These are phyloP conservation scores for Lamellibrachia luymesi DNA, from an alignment of 1,140 invertebrate species.

Conservation along the genomic window DNA sequence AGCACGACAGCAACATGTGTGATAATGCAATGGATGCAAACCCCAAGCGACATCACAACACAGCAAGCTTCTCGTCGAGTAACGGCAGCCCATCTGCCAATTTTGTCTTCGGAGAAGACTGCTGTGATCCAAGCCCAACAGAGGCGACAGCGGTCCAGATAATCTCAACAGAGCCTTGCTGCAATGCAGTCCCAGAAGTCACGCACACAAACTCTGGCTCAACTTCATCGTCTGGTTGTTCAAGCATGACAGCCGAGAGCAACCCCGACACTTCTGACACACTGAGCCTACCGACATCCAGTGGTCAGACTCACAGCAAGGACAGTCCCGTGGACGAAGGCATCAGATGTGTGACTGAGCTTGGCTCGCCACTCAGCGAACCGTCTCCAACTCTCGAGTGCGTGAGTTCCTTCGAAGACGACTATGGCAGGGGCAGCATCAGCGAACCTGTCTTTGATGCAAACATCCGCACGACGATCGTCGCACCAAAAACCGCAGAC, in stretches of 20 bases:
- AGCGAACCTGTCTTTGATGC: conserved; percentile 22
- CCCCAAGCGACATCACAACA: not conserved
- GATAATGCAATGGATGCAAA: not conserved
- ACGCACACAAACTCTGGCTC: conserved; percentile 18
- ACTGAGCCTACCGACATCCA: not conserved
- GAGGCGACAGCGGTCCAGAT: not conserved
- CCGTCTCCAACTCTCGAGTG: not conserved
- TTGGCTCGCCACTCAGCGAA: conserved; percentile 8
- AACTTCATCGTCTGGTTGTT: conserved; percentile 20
- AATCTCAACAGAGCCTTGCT: not conserved
- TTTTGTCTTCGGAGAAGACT: not conserved
- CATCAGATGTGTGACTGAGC: not conserved
- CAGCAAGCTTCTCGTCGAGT: not conserved
- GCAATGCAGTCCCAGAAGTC: conserved; percentile 11
- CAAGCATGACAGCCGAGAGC: not conserved
- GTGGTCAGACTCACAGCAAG: not conserved
- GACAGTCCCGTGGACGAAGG: not conserved
- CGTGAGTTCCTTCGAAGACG: conserved; percentile 6
- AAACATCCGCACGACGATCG: conserved; percentile 21
- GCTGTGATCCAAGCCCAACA: not conserved
- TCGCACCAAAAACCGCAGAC: conserved; percentile 25
- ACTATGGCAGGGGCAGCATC: not conserved
- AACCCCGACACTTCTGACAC: not conserved
- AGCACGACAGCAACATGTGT: not conserved
- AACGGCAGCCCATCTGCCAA: not conserved